phyloP scores from a whole-genome alignment of 2,797 vertebrate species.

The Thunnus albacares region DNA sequence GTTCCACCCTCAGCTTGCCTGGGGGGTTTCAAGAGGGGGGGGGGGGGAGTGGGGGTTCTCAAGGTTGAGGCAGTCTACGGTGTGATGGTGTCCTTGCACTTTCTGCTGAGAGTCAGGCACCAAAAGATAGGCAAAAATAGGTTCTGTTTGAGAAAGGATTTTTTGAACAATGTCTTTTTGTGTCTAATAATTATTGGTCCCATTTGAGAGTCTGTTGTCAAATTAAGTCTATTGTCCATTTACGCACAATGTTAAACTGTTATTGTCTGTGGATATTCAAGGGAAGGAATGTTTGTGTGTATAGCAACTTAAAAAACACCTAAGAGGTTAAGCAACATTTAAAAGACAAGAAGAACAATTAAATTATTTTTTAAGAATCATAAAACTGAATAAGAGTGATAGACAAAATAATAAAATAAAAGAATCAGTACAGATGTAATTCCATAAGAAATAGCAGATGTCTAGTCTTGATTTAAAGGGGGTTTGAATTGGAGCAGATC shows the following conservation, averaged over 20 bases:
- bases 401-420: not conserved
- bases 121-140: conserved; percentile 46
- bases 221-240: conserved; percentile 40
- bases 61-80: conserved; percentile 75
- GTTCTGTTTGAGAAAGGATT: conserved; percentile 37
- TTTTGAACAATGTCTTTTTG: conserved; percentile 65
- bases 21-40: conserved; percentile 13
- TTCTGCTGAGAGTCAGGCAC: conserved; percentile 56
- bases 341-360: not conserved
- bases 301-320: not conserved
- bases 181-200: conserved; percentile 42
- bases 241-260: conserved; percentile 43
- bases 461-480: conserved; percentile 12
- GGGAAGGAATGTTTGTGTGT: not conserved
- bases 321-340: not conserved
- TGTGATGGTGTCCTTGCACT: conserved; percentile 71
- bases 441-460: conserved; percentile 1
- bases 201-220: conserved; percentile 16
- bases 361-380: not conserved
- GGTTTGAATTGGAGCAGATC: not conserved
- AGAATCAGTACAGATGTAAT: not conserved
- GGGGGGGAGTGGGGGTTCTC: conserved; percentile 34
- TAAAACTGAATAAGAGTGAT: not conserved
- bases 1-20: conserved; percentile 55
- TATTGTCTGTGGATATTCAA: not conserved